phyloP scores from a whole-genome alignment of 1,140 invertebrate genomes.

The Frieseomelitta varia region DNA sequence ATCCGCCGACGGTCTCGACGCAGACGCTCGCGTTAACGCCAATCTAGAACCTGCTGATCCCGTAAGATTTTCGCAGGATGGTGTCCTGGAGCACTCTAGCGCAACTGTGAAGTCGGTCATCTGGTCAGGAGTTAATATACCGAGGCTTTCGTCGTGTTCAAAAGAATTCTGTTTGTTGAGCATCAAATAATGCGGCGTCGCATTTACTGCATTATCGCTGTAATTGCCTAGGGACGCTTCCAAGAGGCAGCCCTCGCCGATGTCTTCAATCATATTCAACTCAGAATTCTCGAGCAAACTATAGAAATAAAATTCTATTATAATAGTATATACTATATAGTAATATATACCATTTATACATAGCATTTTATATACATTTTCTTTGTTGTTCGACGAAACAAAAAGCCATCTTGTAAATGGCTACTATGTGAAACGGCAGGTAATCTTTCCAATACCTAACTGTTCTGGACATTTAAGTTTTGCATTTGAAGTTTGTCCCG shows the following conservation, averaged over 20 bases:
- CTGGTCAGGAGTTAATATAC: slow-evolving; percentile 92
- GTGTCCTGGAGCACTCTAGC: slow-evolving; percentile 83
- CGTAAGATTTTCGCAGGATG: slow-evolving; percentile 81
- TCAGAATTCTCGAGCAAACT: slow-evolving; percentile 68
- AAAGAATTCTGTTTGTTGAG: slow-evolving; percentile 89
- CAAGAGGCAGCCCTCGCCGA: slow-evolving; percentile 68
- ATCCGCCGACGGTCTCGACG: slow-evolving; percentile 65
- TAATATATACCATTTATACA: too few species aligned
- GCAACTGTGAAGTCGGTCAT: slow-evolving; percentile 89
- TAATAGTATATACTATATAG: too few species aligned
- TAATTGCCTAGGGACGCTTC: slow-evolving; percentile 64
- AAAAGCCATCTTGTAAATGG: neutral
- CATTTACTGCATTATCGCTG: slow-evolving; percentile 76
- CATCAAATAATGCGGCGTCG: slow-evolving; percentile 76
- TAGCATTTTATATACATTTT: too few species aligned
- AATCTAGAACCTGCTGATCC: slow-evolving; percentile 66
- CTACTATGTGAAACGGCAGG: neutral
- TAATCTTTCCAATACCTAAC: neutral
- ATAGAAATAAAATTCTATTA: neutral
- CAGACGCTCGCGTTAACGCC: slow-evolving; percentile 64
- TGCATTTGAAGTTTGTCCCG: neutral
- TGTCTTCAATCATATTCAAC: slow-evolving; percentile 72
- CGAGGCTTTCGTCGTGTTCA: slow-evolving; percentile 90
- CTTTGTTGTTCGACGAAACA: neutral
- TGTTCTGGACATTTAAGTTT: neutral